Percentiles rank a stretch among this genome's conserved stretches.
Evolutionary conservation across 2,888 invertebrate genomes (phyloP).

Genomic region (Archaeoteleia sp.): DNA sequence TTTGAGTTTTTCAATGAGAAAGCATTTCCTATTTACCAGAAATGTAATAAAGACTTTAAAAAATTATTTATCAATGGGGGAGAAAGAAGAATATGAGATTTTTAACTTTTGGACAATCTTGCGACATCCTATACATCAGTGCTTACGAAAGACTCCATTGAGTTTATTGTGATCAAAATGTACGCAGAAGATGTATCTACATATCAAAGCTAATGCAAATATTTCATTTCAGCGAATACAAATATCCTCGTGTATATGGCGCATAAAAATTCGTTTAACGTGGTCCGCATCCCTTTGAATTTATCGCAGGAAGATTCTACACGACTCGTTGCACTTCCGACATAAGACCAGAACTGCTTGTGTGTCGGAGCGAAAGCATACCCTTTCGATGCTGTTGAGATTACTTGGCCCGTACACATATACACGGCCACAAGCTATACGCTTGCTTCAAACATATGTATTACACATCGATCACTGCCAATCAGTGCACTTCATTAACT

Average conservation of each 20-base stretch:
- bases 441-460: conserved; percentile 36
- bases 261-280: conserved; percentile 46
- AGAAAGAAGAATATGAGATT: no score
- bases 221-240: conserved; percentile 25
- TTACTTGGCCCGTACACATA: conserved; percentile 26
- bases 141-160: no score
- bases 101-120: no score
- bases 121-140: no score
- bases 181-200: conserved; percentile 7
- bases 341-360: conserved; percentile 37
- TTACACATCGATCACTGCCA: conserved; percentile 49
- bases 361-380: conserved; percentile 36
- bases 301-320: conserved; percentile 45
- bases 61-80: no score
- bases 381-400: conserved; percentile 42
- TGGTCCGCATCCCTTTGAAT: conserved; percentile 47
- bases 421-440: conserved; percentile 20
- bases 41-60: no score
- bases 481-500: conserved; percentile 51
- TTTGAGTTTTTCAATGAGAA: no score
- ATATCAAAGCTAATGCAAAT: conserved; percentile 16
- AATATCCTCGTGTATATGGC: conserved; percentile 27
- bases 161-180: conserved; percentile 15
- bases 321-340: conserved; percentile 48
- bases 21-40: no score